These are phyloP conservation scores for Rhabdophis nuchalis DNA, from an alignment of 2,797 vertebrate genomes.

Conservation along the genomic window DNA sequence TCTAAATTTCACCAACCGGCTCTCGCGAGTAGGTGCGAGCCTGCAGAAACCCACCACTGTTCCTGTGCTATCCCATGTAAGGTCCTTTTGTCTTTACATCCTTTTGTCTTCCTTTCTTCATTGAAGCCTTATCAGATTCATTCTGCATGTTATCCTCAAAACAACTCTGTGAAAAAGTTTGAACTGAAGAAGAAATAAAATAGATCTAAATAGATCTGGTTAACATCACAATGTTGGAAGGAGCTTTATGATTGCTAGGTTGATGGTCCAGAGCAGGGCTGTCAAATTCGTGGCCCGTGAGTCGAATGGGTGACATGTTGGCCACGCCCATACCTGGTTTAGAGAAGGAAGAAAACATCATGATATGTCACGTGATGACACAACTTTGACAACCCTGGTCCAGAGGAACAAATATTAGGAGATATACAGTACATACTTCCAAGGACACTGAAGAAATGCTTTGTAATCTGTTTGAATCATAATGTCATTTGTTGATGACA, in stretches of 20 bases:
- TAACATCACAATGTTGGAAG: not conserved
- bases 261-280: not conserved
- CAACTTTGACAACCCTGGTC: too few species aligned
- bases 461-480: not conserved
- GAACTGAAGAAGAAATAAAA: not conserved
- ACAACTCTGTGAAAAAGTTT: not conserved
- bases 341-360: too few species aligned
- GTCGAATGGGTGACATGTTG: rapidly evolving
- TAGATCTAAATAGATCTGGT: not conserved
- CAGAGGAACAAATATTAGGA: not conserved
- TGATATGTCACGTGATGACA: rapidly evolving
- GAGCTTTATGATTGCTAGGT: too few species aligned
- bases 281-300: too few species aligned
- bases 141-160: not conserved
- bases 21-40: too few species aligned
- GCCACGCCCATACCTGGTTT: too few species aligned
- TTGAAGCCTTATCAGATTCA: not conserved
- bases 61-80: not conserved
- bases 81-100: not conserved
- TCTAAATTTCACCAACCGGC: too few species aligned
- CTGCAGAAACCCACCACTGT: too few species aligned
- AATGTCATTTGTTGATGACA: not conserved
- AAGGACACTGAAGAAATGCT: not conserved
- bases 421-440: not conserved
- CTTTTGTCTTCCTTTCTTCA: not conserved